Evolutionary conservation across 2,797 vertebrate species (phyloP), one percentile per base, ranked within the genome.

Genomic region (Rhynchotus rufescens): DNA sequence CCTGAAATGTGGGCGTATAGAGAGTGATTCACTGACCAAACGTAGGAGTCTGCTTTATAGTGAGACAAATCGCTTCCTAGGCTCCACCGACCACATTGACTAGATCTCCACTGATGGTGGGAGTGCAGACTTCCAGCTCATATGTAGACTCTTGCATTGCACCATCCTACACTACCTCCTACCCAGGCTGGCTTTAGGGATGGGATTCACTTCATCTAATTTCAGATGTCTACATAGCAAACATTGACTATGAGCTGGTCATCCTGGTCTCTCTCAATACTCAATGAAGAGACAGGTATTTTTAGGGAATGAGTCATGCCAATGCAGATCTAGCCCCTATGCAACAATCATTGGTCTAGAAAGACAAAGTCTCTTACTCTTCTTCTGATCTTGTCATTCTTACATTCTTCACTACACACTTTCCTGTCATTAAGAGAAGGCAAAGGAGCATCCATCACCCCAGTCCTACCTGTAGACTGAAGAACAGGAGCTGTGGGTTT

Each of bases 61-160:
- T 87, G 95, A 96, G 95, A 96, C 92, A 91, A 95, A 93, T 95
- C 67, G 42, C 94, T 96, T 96, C 94, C 95, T 93, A 76, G 85
- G 95, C 94, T 95, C 69, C 5, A 8, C 74, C 90, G 92, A 95
- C 93, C 95, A 86, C 44, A 22, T 84, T 88, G 32, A 88, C 87
- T 94, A 78, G 87, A 90, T 95, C 89, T 89, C 90, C 21, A 26
- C 89, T 60, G 90, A 82, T 89, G 81, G 95, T 96, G 93, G 95
- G 95, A 95, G 95, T 96, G 94, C 92, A 96, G 95, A 96, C 95
- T 96, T 96, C 94, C 95, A 96, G 93, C 95, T 96, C 95, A 89
- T 92, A 94, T 94, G 93, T 94, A 96, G 94, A 95, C 95, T 96
- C 94, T 95, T 95, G 90, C 89, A 95, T 95, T 93, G 57, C 95